Base-by-base conservation (phyloP, 2,113 vertebrate genomes). In the Xenopus borealis region DNA sequence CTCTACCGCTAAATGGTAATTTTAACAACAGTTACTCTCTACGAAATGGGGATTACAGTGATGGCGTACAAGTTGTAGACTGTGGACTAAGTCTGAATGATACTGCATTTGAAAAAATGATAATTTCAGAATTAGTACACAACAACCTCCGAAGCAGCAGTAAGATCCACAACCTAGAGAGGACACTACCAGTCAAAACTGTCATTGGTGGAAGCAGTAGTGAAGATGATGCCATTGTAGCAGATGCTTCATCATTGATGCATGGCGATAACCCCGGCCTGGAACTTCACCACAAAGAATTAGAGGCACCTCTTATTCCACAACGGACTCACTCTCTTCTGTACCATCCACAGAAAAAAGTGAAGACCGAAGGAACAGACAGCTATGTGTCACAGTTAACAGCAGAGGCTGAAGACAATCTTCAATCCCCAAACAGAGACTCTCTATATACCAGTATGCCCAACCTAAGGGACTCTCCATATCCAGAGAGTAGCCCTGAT, bases 1-100 rank as follows among this genome's bases (percentile, higher is more conserved):
- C 97, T 91, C 96, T 99, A 95, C 96, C 96, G 94, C 96, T 99
- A 96, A 99, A 98, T 95, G 97, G 96, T 95, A 98, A 98, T 89
- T 99, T 99, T 90, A 98, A 98, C 88, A 99, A 99, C 88, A 99
- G 96, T 93, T 99, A 99, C 89, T 98, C 97, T 30, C 88, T 99
- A 86, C 94, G 94, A 84, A 98, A 98, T 0, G 96, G 95, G 84
- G 95, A 96, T 89, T 98, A 97, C 84, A 91, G 88, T 12, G 91
- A 97, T 85, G 90, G 94, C 6, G 91, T 98, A 86, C 96, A 96
- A 88, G 96, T 95, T 72, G 94, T 97, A 85, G 96, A 98, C 90
- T 98, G 97, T 86, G 96, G 97, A 87, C 94, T 99, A 82, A 96
- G 93, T 90, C 94, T 99, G 89, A 95, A 98, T 82, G 97, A 99